A percentile compares a stretch with the other conserved stretches of the same genome.
phyloP scores from a whole-genome alignment of 2,888 invertebrate species.

The Nomada ferruginata region DNA sequence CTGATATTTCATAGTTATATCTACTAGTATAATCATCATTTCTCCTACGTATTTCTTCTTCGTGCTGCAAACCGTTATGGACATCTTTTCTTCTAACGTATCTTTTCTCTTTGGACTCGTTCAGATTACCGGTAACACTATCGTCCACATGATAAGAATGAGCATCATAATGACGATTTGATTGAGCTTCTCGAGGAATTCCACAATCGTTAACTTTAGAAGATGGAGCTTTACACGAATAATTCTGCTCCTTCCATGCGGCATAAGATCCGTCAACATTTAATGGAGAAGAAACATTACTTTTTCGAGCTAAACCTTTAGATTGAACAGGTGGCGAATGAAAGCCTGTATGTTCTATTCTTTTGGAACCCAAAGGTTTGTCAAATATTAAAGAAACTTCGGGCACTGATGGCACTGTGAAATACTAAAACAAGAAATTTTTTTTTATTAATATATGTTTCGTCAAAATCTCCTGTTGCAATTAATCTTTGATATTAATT shows the following conservation, averaged over 20 bases:
- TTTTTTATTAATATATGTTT: not conserved
- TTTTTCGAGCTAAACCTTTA: slow-evolving; percentile 16
- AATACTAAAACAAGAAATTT: slow-evolving; percentile 65
- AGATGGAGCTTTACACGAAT: slow-evolving; percentile 41
- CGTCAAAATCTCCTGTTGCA: not conserved
- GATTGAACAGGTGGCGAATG: slow-evolving; percentile 11
- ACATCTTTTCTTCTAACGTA: not conserved
- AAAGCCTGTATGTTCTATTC: slow-evolving; percentile 25
- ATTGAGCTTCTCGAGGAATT: slow-evolving; percentile 10
- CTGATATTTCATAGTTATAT: slow-evolving; percentile 6
- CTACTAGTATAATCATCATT: not conserved
- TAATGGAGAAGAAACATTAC: slow-evolving; percentile 38
- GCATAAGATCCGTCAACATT: slow-evolving; percentile 72
- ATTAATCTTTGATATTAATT: not conserved
- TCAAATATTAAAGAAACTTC: slow-evolving; percentile 80
- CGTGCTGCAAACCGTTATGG: slow-evolving; percentile 10
- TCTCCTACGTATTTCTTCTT: slow-evolving; percentile 9
- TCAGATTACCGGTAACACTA: not conserved
- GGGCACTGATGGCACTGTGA: slow-evolving; percentile 76
- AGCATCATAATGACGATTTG: slow-evolving; percentile 11
- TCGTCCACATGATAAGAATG: not conserved
- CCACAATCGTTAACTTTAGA: slow-evolving; percentile 4
- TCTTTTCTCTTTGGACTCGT: slow-evolving; percentile 1
- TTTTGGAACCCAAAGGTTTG: slow-evolving; percentile 57
- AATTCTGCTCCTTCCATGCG: slow-evolving; percentile 76